These are phyloP conservation scores for Engraulis encrasicolus DNA, from an alignment of 2,113 vertebrate genomes.

Conservation along the genomic window DNA sequence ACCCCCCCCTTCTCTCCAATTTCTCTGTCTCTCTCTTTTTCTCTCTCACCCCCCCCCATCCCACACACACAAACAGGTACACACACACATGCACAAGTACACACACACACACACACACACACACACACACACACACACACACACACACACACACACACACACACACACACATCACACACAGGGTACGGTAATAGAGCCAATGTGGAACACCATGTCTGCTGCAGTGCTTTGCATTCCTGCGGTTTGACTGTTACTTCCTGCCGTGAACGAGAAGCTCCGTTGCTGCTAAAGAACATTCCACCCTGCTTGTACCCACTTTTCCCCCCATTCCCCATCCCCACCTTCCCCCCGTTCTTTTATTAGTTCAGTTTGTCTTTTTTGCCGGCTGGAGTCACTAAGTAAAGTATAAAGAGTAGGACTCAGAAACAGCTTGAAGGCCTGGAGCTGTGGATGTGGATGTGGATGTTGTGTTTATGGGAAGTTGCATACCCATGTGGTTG, in stretches of 20 bases:
- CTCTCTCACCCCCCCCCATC: background rate
- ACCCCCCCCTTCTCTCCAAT: background rate
- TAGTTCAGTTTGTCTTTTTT: conserved; percentile 40
- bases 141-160: conserved; percentile 42
- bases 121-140: conserved; percentile 22
- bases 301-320: conserved; percentile 39
- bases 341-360: background rate
- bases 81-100: conserved; percentile 37
- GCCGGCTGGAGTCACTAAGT: conserved; percentile 1
- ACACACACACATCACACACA: conserved; percentile 40
- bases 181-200: conserved; percentile 23
- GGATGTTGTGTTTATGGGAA: background rate
- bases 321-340: background rate
- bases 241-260: conserved; percentile 59
- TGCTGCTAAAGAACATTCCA: conserved; percentile 53
- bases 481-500: background rate
- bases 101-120: conserved; percentile 40
- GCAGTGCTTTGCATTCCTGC: conserved; percentile 56
- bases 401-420: background rate
- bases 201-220: conserved; percentile 60
- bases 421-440: background rate
- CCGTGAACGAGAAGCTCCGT: conserved; percentile 44
- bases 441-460: background rate
- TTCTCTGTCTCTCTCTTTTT: background rate
- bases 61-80: conserved; percentile 40